Base-by-base conservation (phyloP, 2,113 vertebrate genomes). In the Sander vitreus region DNA sequence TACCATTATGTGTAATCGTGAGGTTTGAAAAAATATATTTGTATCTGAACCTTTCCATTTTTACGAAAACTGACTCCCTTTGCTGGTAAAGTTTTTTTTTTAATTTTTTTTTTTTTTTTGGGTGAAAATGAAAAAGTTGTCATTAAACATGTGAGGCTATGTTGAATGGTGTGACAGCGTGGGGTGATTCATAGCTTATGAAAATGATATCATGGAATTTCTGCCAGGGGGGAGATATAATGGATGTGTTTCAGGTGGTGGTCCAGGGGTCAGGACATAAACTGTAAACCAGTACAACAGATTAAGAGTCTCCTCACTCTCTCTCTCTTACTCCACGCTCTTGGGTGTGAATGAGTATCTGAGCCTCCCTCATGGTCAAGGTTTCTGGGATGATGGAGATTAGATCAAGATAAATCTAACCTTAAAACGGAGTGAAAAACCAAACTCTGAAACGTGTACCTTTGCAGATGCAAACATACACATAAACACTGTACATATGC, bases 231-330 rank as follows among this genome's bases (percentile, higher is more conserved):
- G 23, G 23, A 71, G 58, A 80, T 51, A 21, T 80, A 80, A 89
- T 86, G 65, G 68, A 85, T 85, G 78, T 16, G 65, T 80, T 82
- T 85, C 79, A 79, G 76, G 73, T 84, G 69, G 39, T 12, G n/a
- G 65, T 54, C 50, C 58, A 57, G 16, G 57, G 74, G 78, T 85
- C n/a, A 36, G 23, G 33, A 67, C 39, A 70, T 71, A 53, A 83
- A 84, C 45, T 66, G 45, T 79, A 70, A 80, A 67, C 73, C n/a
- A 55, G 2, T 67, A 33, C 47, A 63, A 57, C 45, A 21, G 57
- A 83, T 51, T 58, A 50, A 23, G 66, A 72, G 76, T 66, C 48
- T 58, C 27, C 33, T 55, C 5, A 15, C 72, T 72, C 16, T 12
- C 14, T 12, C 14, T 23, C 16, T 77, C 48, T 68, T 60, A 48